A percentile compares a stretch with the other conserved stretches of the same genome.
phyloP scores from a whole-genome alignment of 1,140 invertebrate species.

The Asobara japonica region DNA sequence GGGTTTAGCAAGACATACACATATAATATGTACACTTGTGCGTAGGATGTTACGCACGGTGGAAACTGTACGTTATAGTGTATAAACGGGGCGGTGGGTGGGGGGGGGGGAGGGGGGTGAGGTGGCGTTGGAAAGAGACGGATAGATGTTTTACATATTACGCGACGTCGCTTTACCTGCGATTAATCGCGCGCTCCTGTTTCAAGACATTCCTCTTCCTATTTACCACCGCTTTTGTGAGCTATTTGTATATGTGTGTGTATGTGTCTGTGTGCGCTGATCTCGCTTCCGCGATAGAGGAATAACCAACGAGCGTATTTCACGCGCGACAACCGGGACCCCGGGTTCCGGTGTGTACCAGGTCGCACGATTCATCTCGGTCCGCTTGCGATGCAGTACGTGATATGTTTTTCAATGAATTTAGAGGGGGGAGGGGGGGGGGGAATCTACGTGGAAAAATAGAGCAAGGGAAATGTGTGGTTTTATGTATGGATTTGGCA shows the following conservation, averaged over 20 bases:
- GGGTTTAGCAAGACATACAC: background rate
- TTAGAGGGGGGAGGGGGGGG: too few relatives aligned
- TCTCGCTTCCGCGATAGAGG: constrained; percentile 22
- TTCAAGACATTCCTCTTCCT: constrained; percentile 33
- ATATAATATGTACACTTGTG: constrained; percentile 14
- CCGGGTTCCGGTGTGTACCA: constrained; percentile 39
- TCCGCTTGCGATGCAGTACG: constrained; percentile 45
- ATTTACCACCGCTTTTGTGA: constrained; percentile 28
- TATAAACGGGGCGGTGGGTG: background rate
- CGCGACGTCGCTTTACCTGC: constrained; percentile 24
- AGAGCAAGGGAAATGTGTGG: too few relatives aligned
- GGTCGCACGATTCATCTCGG: constrained; percentile 43
- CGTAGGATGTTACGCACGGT: constrained; percentile 30
- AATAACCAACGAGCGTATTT: constrained; percentile 23
- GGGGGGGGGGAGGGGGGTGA: background rate
- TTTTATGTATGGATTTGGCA: too few relatives aligned
- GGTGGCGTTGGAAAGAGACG: too few relatives aligned
- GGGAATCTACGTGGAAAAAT: too few relatives aligned
- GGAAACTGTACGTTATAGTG: background rate
- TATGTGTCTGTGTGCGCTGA: background rate
- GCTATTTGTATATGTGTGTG: constrained; percentile 13
- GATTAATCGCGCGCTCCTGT: constrained; percentile 38
- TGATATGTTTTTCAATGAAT: background rate
- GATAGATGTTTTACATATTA: constrained; percentile 32
- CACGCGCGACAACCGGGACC: constrained; percentile 32